These are phyloP conservation scores for Macrotis lagotis DNA, from an alignment of 2,113 vertebrate genomes.

Conservation along the genomic window DNA sequence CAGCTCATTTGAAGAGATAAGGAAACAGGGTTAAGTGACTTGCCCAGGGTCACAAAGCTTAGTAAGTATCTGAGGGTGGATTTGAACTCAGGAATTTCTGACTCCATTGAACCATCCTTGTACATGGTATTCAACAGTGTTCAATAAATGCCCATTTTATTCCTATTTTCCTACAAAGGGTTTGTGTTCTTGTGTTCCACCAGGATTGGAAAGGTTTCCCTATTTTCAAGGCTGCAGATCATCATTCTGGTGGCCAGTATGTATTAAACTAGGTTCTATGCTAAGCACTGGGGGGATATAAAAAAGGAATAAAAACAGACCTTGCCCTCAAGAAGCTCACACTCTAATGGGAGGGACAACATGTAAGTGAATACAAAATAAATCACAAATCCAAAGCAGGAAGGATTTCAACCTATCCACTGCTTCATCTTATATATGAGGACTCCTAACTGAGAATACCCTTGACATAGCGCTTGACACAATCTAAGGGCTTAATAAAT, in stretches of 20 bases:
- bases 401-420: not conserved
- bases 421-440: not conserved
- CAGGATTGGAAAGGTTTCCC: not conserved
- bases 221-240: too few species aligned
- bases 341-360: not conserved
- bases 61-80: not conserved
- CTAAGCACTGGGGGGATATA: not conserved
- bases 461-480: not conserved
- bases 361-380: not conserved
- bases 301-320: not conserved
- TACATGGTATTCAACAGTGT: not conserved
- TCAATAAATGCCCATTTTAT: not conserved
- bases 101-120: not conserved
- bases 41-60: too few species aligned
- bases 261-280: not conserved
- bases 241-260: not conserved
- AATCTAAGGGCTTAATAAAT: not conserved
- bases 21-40: too few species aligned
- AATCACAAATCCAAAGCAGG: not conserved
- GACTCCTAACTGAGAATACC: not conserved
- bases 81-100: not conserved
- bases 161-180: not conserved
- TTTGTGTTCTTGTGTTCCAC: not conserved
- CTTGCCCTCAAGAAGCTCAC: not conserved
- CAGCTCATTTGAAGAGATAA: too few species aligned